These are phyloP conservation scores for Odocoileus hemionus DNA, from an alignment of 2,113 vertebrate genomes.

Conservation along the genomic window DNA sequence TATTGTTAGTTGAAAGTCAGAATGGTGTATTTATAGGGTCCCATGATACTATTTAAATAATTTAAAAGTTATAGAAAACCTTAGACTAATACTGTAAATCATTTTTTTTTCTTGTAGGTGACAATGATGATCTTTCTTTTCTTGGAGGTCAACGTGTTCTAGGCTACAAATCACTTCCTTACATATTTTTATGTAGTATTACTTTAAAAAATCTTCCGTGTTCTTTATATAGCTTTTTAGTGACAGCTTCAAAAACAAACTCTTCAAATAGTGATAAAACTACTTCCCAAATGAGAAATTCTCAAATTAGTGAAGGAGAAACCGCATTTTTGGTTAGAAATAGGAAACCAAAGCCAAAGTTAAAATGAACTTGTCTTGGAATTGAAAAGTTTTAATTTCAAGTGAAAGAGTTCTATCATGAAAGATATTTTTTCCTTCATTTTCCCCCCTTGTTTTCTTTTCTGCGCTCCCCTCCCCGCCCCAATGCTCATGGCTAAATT, in stretches of 20 bases:
- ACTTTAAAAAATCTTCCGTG: neutral
- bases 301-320: conserved; percentile 16
- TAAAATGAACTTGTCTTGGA: conserved; percentile 18
- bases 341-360: conserved; percentile 34
- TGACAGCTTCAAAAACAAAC: conserved; percentile 31
- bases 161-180: neutral
- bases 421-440: neutral
- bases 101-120: neutral
- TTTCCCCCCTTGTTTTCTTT: neutral
- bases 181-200: neutral
- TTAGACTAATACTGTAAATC: neutral
- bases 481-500: neutral
- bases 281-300: conserved; percentile 36
- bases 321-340: neutral
- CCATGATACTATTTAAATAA: neutral
- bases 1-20: neutral
- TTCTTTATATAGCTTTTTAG: neutral
- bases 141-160: neutral
- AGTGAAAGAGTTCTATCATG: conserved; percentile 12
- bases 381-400: conserved; percentile 50
- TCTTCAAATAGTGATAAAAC: neutral
- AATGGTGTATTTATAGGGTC: neutral
- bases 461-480: too few species aligned
- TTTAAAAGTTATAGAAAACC: neutral
- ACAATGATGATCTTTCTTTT: neutral